Base-by-base conservation (phyloP, 1,140 invertebrate species). In the Camponotus pennsylvanicus region DNA sequence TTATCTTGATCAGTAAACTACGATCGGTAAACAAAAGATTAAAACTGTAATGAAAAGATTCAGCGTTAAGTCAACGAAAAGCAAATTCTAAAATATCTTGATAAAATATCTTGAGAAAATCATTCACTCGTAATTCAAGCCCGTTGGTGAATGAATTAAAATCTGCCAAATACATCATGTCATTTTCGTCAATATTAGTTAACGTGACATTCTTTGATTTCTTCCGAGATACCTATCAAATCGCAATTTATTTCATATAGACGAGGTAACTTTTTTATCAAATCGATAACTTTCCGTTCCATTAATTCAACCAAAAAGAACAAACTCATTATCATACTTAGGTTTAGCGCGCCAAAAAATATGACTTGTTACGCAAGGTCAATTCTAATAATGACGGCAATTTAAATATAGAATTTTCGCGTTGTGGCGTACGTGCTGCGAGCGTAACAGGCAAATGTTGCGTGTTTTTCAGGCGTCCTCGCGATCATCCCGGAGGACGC, bases 321-420 rank as follows among this genome's bases (percentile, higher is more conserved):
- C 27, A 27, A 27, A 27, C 27, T 27, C 27, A 40, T 32, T 70
- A 64, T 80, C 37, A 55, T 21, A 32, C 52, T 42, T 70, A 21
- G 18, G 15, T 59, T 37, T 21, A 82, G 11, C 67, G 63, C 34
- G 45, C 55, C 18, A 55, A 21, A 64, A 89, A 13, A 45, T 49
- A 49, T 49, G 45, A 49, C 45, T 49, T 49, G 45, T 78, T 67
- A 52, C 64, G 71, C 52, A 86, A 89, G 69, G n/a, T 6, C 40
- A 32, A 70, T 71, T 85, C 37, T 40, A 59, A 79, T 80, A 88
- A 67, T 40, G 9, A 42, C 18, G 49, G 21, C 34, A 32, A 70
- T 69, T 86, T 86, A 89, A 84, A 90, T 90, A 79, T 89, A 90
- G 88, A 82, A 67, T 88, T 82, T 11, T 32, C 34, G 27, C 27